Evolutionary conservation across 2,888 invertebrate species (phyloP).

Genomic region (Salticus scenicus): DNA sequence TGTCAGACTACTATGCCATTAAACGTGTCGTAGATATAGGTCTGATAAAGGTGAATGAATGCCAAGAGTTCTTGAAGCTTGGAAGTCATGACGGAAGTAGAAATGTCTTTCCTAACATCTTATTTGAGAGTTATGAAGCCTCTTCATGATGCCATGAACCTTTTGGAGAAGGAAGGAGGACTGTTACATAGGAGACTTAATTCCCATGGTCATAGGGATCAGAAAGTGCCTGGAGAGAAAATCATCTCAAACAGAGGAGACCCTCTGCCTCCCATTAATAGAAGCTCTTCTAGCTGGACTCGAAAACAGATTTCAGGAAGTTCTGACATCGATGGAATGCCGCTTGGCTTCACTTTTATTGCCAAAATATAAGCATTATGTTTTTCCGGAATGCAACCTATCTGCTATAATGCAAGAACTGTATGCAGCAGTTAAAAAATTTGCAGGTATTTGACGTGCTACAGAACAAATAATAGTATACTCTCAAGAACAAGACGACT

Average conservation of each 20-base stretch:
- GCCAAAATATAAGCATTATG: background rate
- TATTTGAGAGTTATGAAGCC: no score
- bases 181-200: no score
- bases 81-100: background rate
- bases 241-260: background rate
- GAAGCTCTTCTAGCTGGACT: background rate
- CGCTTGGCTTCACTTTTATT: background rate
- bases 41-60: background rate
- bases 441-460: background rate
- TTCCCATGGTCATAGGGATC: no score
- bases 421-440: background rate
- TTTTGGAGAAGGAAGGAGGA: no score
- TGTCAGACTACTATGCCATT: no score
- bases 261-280: background rate
- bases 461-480: background rate
- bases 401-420: background rate
- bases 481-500: background rate
- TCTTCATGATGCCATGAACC: no score
- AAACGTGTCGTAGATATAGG: background rate
- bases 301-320: background rate
- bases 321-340: background rate
- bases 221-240: no score
- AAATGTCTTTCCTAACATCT: no score
- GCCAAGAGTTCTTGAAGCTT: background rate
- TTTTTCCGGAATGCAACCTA: background rate